Evolutionary conservation across 1,140 invertebrate genomes (phyloP), one percentile per base, ranked within the genome.

Genomic region (Drosophila grimshawi): DNA sequence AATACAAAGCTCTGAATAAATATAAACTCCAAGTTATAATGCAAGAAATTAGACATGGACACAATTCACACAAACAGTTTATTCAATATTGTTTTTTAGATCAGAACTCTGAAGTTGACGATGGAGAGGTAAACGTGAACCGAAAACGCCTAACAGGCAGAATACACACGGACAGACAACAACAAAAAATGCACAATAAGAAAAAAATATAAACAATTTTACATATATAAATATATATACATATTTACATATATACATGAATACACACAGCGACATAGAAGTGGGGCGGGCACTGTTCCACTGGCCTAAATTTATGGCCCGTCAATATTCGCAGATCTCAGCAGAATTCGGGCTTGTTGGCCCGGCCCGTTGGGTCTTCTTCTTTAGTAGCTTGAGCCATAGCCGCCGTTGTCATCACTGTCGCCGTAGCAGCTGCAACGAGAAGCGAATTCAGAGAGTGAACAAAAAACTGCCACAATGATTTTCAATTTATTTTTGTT

Each of bases 341-440:
- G 81, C 81, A 81, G 53, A 86, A 76, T 45, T 70, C 27, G 37
- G 39, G 39, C 39, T 53, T 19, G 5, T 46, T 51, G 62, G 29
- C 30, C 39, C 55, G 46, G 45, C 56, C 53, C 59, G 52, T 74
- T 64, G 48, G 35, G 33, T 66, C 49, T 7, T 62, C 63, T 52
- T 48, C 52, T 45, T 77, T 59, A 70, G 61, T 76, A 75, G 70
- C 51, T 61, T 27, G 72, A 62, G 57, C 71, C 70, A 62, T 49
- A 48, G 56, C 41, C 33, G 74, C 27, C 63, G 66, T 66, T 43
- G 45, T 52, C 49, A 56, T 56, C 66, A 68, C 63, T 60, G 52
- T 64, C 65, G 70, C 66, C 56, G 60, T 59, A 48, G 78, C 30
- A 89, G 69, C 85, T 88, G 85, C 74, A 88, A 86, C 41, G 83